Conservation (phyloP, 2,888 invertebrate species). For the Amphimallon solstitiale region DNA sequence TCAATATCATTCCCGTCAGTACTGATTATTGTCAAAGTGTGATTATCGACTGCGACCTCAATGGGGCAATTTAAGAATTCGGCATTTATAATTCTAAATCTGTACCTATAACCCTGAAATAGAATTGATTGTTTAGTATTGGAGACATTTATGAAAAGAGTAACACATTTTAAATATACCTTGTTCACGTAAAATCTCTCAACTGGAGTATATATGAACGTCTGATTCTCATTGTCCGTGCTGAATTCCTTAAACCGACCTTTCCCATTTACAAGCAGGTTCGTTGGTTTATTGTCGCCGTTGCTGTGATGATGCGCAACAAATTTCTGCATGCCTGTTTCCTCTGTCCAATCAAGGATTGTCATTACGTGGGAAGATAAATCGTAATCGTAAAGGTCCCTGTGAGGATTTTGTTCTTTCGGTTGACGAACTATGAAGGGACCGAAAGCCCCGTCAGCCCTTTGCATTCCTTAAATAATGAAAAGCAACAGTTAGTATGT, state of each 20-base stretch:
- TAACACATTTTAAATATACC: constrained; percentile 60
- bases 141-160: background rate
- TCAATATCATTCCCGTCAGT: constrained; percentile 83
- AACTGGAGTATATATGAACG: constrained; percentile 66
- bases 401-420: constrained; percentile 71
- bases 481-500: background rate
- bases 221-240: constrained; percentile 50
- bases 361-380: constrained; percentile 78
- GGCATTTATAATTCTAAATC: constrained; percentile 85
- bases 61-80: constrained; percentile 90
- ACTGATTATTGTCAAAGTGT: constrained; percentile 79
- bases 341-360: constrained; percentile 85
- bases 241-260: constrained; percentile 70
- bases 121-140: background rate
- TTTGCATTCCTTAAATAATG: constrained; percentile 77
- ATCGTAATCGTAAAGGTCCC: constrained; percentile 80
- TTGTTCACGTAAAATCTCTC: constrained; percentile 74
- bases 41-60: constrained; percentile 83
- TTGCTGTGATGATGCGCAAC: constrained; percentile 85
- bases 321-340: constrained; percentile 78
- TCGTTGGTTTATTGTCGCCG: constrained; percentile 85
- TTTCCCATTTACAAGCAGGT: constrained; percentile 83
- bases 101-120: constrained; percentile 75
- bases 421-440: constrained; percentile 79
- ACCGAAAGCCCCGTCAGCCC: constrained; percentile 87